Evolutionary conservation across 2,888 invertebrate genomes (phyloP).

Genomic region (Sycophila texana): DNA sequence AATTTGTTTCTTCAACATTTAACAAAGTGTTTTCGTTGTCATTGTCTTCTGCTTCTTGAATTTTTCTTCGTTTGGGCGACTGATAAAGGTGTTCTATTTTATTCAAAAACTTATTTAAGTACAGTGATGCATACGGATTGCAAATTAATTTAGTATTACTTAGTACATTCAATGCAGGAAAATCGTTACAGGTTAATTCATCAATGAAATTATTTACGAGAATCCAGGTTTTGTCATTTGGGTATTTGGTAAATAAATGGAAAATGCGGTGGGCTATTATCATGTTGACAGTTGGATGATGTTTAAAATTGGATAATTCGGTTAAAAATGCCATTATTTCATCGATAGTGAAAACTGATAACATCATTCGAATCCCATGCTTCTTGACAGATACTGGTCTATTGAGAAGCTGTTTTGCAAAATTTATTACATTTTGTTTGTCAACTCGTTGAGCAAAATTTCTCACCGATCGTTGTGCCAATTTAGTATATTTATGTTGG

Average conservation of each 20-base stretch:
- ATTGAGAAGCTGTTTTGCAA: slow-evolving; percentile 58
- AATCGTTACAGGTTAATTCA: background rate
- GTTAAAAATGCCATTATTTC: background rate
- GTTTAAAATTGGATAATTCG: background rate
- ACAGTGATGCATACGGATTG: background rate
- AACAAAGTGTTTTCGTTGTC: too few species aligned
- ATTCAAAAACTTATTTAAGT: slow-evolving; percentile 27
- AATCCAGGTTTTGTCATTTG: background rate
- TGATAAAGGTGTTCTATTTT: slow-evolving; percentile 16
- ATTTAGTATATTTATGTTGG: background rate
- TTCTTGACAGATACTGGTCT: slow-evolving; percentile 65
- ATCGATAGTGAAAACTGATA: background rate
- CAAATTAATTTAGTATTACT: background rate
- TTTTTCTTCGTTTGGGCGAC: too few species aligned
- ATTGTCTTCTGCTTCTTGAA: too few species aligned
- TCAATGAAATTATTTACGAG: background rate
- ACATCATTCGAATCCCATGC: slow-evolving; percentile 58
- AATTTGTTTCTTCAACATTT: too few species aligned
- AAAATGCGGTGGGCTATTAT: background rate
- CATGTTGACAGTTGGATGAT: background rate
- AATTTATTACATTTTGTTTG: slow-evolving; percentile 57
- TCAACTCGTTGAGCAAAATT: slow-evolving; percentile 60
- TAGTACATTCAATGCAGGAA: background rate
- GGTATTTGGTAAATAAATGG: background rate
- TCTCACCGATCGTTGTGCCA: slow-evolving; percentile 49